Evolutionary conservation across 2,797 vertebrate genomes (phyloP), one percentile per base, ranked within the genome.

Genomic region (Cichlasoma orientale): DNA sequence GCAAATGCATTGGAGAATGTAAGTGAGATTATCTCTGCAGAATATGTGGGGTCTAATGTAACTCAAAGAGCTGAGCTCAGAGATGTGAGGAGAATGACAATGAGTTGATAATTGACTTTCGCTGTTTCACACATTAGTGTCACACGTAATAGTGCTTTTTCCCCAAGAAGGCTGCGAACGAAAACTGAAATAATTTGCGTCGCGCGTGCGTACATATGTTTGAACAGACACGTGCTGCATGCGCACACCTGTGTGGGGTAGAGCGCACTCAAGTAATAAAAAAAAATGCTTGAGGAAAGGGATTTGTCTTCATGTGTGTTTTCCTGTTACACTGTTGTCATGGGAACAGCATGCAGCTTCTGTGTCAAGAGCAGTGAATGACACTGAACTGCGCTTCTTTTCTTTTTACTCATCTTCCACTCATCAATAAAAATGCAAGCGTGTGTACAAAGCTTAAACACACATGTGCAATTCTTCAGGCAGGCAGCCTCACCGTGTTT

Each of bases 261-360:
- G 36, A 57, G 74, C 21, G 1, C 21, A 63, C 75, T 77, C 29
- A 16, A 50, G 73, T 56, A 82, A 73, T 74, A 52, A 82, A 77
- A 74, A 87, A 80, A 86, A 89, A 50, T 29, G 63, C 41, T 78
- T 86, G 54, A 80, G 29, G 7, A 53, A 56, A 73, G 29, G 33
- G 61, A 80, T 86, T 84, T 78, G 71, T 82, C 79, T 90, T 85
- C 11, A 56, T 81, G 56, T 76, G 71, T 86, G 61, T 78, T 80
- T 77, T 33, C 55, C 56, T 75, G 61, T 80, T 81, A 84, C 61
- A 59, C 70, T 31, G 88, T 95, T 93, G 94, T 91, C 94, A 94
- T 93, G 92, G 94, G 54, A 93, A 95, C 89, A 87, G 74, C 87
- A 92, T 85, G 70, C 79, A 83, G 86, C 86, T 77, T 85, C 72